A percentile compares a stretch with the other conserved stretches of the same genome.
These are phyloP conservation scores for Melanerpes aurifrons DNA, from an alignment of 2,113 vertebrate genomes.

Conservation along the genomic window DNA sequence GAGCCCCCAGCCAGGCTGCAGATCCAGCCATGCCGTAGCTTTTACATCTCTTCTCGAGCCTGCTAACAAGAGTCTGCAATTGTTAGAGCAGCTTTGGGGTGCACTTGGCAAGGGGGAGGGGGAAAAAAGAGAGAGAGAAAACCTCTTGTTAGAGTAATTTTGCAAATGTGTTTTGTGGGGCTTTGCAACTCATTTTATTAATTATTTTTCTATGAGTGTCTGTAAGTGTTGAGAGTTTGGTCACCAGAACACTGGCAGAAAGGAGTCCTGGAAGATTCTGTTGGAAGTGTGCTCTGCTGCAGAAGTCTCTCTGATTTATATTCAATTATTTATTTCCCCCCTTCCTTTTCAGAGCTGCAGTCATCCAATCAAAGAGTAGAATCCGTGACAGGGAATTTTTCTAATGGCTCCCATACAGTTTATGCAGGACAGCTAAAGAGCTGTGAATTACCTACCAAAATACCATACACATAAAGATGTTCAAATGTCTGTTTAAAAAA, in stretches of 20 bases:
- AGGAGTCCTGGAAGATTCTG: not conserved
- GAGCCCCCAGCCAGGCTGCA: slow-evolving; percentile 60
- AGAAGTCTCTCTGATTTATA: not conserved
- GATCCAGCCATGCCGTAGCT: slow-evolving; percentile 38
- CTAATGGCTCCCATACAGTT: not conserved
- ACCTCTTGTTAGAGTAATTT: not conserved
- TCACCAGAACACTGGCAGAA: not conserved
- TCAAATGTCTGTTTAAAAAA: not conserved
- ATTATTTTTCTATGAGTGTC: not conserved
- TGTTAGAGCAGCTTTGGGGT: not conserved
- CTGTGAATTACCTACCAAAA: not conserved
- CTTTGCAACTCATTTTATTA: not conserved
- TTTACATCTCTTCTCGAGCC: slow-evolving; percentile 37
- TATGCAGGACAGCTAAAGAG: not conserved
- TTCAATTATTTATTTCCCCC: not conserved
- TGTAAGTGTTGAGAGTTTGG: not conserved
- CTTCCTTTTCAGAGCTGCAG: not conserved
- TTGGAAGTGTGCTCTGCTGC: not conserved
- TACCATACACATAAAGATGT: not conserved
- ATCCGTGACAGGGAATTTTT: not conserved
- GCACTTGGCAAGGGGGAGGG: accelerated
- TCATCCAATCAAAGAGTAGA: not conserved
- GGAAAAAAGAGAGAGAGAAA: not conserved
- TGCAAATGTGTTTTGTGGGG: not conserved
- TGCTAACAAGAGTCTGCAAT: accelerated